Conservation (phyloP, 2,888 invertebrate species). For the Priocnemis perturbator region DNA sequence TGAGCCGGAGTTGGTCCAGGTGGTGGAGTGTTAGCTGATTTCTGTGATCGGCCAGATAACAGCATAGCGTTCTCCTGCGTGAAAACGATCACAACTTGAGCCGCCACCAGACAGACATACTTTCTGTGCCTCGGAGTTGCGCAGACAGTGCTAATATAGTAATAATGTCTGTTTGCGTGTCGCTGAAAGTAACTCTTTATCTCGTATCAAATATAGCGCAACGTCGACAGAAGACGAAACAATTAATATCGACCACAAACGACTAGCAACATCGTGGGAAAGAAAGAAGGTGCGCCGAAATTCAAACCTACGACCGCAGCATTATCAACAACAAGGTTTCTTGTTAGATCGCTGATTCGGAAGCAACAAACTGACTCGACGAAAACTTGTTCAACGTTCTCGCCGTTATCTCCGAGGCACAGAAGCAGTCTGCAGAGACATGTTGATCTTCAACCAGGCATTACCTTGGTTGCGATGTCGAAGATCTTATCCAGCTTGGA, state of each 20-base stretch:
- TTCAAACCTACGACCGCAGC: too few species aligned
- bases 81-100: conserved; percentile 67
- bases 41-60: conserved; percentile 71
- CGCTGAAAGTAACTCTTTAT: too few species aligned
- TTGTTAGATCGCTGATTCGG: too few species aligned
- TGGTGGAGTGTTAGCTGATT: conserved; percentile 69
- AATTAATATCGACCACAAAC: too few species aligned
- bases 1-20: conserved; percentile 74
- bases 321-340: too few species aligned
- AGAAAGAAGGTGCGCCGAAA: too few species aligned
- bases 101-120: conserved; percentile 48
- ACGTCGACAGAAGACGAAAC: too few species aligned
- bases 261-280: too few species aligned
- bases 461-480: conserved; percentile 77
- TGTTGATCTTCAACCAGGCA: conserved; percentile 43
- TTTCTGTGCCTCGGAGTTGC: conserved; percentile 58
- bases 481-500: conserved; percentile 77
- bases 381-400: too few species aligned
- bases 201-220: too few species aligned
- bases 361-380: too few species aligned
- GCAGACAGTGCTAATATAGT: conserved; percentile 8
- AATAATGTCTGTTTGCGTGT: too few species aligned
- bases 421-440: conserved; percentile 45
- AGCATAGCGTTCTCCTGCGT: conserved; percentile 73
- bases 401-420: conserved; percentile 53